Evolutionary conservation across 2,113 vertebrate species (phyloP).

Genomic region (Alligator sinensis): DNA sequence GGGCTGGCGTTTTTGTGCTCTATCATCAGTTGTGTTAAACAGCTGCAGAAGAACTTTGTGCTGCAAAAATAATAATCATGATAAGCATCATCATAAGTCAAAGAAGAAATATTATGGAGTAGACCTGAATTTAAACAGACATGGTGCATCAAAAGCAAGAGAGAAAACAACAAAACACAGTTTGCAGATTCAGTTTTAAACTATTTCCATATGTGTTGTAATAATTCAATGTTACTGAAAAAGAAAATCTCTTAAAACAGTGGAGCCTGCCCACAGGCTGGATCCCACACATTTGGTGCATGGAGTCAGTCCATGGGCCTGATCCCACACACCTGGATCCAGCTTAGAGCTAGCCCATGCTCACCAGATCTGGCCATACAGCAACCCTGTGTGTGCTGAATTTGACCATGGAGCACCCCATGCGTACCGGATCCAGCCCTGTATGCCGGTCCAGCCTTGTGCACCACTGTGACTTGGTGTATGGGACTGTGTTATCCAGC

Average conservation of each 20-base stretch:
- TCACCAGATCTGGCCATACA: too few relatives aligned
- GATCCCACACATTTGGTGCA: too few relatives aligned
- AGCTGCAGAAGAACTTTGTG: slow-evolving; percentile 95
- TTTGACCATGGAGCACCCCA: too few relatives aligned
- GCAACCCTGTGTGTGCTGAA: too few relatives aligned
- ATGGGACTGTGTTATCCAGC: too few relatives aligned
- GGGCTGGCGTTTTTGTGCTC: slow-evolving; percentile 91
- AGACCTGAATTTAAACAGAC: neutral
- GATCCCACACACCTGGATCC: too few relatives aligned
- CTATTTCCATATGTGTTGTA: neutral
- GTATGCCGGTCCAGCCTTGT: too few relatives aligned
- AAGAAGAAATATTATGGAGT: neutral
- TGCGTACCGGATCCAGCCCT: too few relatives aligned
- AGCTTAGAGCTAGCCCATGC: too few relatives aligned
- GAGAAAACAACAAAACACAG: neutral
- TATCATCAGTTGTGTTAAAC: slow-evolving; percentile 92
- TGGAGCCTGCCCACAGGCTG: too few relatives aligned
- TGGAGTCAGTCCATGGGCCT: too few relatives aligned
- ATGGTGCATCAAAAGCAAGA: neutral
- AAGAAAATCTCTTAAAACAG: neutral
- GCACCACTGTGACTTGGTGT: too few relatives aligned
- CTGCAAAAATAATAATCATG: slow-evolving; percentile 73
- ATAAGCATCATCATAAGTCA: neutral
- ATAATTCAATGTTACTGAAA: neutral
- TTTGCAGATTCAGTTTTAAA: neutral